Evolutionary conservation across 1,140 invertebrate species (phyloP).

Genomic region (Temnothorax nylanderi): DNA sequence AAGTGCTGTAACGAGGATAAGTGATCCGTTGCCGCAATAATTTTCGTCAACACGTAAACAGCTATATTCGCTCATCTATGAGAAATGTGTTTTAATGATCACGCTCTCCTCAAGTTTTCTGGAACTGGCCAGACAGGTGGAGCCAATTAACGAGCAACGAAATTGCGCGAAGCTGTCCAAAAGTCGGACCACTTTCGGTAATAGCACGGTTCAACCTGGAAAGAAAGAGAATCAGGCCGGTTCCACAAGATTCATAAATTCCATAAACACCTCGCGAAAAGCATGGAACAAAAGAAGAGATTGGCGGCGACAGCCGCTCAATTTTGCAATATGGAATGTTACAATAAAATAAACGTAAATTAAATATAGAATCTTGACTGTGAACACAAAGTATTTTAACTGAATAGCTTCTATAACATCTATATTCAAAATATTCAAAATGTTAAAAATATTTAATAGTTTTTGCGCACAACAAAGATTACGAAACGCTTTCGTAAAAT

Average conservation of each 20-base stretch:
- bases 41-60: slow-evolving; percentile 4
- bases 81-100: background rate
- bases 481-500: background rate
- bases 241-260: slow-evolving; percentile 3
- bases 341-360: background rate
- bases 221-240: slow-evolving; percentile 8
- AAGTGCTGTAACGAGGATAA: slow-evolving; percentile 17
- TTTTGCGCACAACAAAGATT: background rate
- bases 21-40: slow-evolving; percentile 11
- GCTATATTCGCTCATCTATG: slow-evolving; percentile 38
- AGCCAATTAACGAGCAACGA: slow-evolving; percentile 67
- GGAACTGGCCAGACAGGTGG: slow-evolving; percentile 64
- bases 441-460: background rate
- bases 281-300: slow-evolving; percentile 8
- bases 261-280: slow-evolving; percentile 14
- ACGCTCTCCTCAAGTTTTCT: background rate
- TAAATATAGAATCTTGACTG: background rate
- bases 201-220: slow-evolving; percentile 9
- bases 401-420: background rate
- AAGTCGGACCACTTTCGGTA: slow-evolving; percentile 55
- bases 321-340: background rate
- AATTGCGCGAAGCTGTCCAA: slow-evolving; percentile 47
- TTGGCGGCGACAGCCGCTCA: background rate
- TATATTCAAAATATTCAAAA: background rate
- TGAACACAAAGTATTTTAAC: background rate